Evolutionary conservation across 2,888 invertebrate species (phyloP), one percentile per base, ranked within the genome.

Genomic region (Nemapogon koenigi): DNA sequence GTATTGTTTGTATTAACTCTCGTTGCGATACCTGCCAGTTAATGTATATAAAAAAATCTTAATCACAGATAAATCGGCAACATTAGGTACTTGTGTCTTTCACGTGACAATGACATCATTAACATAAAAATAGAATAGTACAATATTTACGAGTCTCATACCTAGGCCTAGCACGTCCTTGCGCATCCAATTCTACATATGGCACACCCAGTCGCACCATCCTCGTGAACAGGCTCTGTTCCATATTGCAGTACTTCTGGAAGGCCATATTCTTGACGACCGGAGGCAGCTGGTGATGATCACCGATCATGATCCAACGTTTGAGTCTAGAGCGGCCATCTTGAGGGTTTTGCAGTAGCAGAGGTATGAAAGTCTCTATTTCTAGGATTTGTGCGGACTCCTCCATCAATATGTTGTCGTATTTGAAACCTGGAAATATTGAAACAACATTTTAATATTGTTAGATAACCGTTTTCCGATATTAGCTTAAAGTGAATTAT

Each of bases 221-320:
- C 46, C 99, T 83, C 0, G 98, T 96, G 67, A 99, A 99, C 28
- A 99, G 81, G 38, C 96, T 96, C 75, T 99, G 99, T 58, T 99
- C 99, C 98, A 99, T 98, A 59, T 99, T 99, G 38, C 95, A 97
- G 71, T 96, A 99, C 64, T 99, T 99, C 70, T 99, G 98, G 78
- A 99, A 99, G 4, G 99, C 98, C 94, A 98, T 97, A 68, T 99
- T 99, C 75, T 99, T 99, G 32, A 99, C 97, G 8, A 99, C 97
- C 0, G 99, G 99, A 0, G 99, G 99, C 49, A 99, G 79, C 70
- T 99, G 99, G 71, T 99, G 97, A 69, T 99, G 99, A 73, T 93
- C 98, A 0, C 99, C 99, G 55, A 99, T 99, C 99, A 99, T 99
- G 51, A 99, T 97, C 98, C 99, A 99, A 11, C 99, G 84, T 69